Evolutionary conservation across 2,888 invertebrate genomes (phyloP).

Genomic region (Parnassius apollo): DNA sequence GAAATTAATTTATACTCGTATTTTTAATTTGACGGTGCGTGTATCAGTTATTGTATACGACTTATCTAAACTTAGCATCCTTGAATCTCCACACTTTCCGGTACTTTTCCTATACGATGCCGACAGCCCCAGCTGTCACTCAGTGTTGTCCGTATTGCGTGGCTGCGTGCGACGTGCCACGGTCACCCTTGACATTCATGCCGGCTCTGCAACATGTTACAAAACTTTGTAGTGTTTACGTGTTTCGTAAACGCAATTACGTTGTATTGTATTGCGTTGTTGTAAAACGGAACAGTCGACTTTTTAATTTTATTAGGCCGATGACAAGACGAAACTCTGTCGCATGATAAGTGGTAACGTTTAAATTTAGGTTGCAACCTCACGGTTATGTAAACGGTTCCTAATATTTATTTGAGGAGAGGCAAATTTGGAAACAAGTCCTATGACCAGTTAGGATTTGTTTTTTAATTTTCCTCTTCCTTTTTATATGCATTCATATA

Average conservation of each 20-base stretch:
- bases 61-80: neutral
- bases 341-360: constrained; percentile 8
- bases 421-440: too few species aligned
- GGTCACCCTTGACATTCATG: constrained; percentile 24
- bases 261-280: constrained; percentile 2
- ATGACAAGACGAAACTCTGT: constrained; percentile 12
- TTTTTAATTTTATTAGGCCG: constrained; percentile 10
- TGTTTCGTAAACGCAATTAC: constrained; percentile 19
- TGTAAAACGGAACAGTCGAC: constrained; percentile 3
- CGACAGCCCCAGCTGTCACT: constrained; percentile 13
- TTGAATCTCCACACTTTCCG: constrained; percentile 4
- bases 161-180: constrained; percentile 9
- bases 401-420: too few species aligned
- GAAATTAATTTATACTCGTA: neutral
- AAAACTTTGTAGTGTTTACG: constrained; percentile 12
- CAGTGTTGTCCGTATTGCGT: neutral
- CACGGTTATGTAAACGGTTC: too few species aligned
- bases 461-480: too few species aligned
- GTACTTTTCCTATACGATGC: constrained; percentile 1
- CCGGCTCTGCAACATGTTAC: constrained; percentile 11
- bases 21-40: neutral
- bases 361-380: too few species aligned
- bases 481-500: too few species aligned
- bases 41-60: neutral
- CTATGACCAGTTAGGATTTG: too few species aligned